Percentiles rank a stretch among this genome's conserved stretches.
These are phyloP conservation scores for Rhinoraja longicauda DNA, from an alignment of 2,797 vertebrate species.

Conservation along the genomic window DNA sequence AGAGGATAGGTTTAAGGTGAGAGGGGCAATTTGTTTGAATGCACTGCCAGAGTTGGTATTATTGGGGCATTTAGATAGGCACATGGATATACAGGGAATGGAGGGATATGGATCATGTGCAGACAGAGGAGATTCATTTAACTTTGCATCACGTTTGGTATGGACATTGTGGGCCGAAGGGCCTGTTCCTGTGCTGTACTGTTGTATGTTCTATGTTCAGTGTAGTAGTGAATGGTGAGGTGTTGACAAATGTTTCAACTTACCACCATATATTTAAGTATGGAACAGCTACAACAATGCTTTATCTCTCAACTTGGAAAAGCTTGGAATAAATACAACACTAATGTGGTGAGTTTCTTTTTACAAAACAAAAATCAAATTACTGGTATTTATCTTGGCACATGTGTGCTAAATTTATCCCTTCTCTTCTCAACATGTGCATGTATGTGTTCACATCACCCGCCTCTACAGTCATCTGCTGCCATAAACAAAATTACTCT, in stretches of 20 bases:
- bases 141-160: too few relatives aligned
- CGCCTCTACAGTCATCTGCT: background rate
- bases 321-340: background rate
- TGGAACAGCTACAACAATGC: background rate
- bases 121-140: too few relatives aligned
- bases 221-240: background rate
- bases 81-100: too few relatives aligned
- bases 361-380: background rate
- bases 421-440: background rate
- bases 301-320: background rate
- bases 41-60: too few relatives aligned
- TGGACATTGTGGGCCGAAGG: too few relatives aligned
- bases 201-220: too few relatives aligned
- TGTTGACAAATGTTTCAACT: background rate
- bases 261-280: background rate
- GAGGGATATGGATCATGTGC: too few relatives aligned
- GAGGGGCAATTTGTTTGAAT: too few relatives aligned
- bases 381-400: background rate
- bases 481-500: background rate
- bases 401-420: background rate
- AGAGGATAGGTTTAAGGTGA: too few relatives aligned
- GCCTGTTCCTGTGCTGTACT: too few relatives aligned
- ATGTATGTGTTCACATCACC: background rate
- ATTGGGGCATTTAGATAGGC: too few relatives aligned
- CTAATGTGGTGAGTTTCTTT: background rate